Evolutionary conservation across 2,888 invertebrate species (phyloP).

Genomic region (Ellobium chinense): DNA sequence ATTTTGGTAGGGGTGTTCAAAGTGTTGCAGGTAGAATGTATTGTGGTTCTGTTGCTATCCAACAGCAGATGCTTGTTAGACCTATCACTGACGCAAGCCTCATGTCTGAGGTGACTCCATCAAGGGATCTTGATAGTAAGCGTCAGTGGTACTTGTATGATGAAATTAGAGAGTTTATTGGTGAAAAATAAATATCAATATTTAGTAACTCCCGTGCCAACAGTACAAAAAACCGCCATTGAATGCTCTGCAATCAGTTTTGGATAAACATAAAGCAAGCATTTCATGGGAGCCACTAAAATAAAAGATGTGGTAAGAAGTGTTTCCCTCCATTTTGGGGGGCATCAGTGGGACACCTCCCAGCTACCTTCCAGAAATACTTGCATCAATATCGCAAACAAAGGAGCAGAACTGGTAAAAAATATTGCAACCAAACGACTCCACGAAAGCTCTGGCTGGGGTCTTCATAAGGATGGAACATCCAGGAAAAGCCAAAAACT

Average conservation of each 20-base stretch:
- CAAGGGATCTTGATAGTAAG: background rate
- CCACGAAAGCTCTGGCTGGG: background rate
- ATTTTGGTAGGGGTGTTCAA: background rate
- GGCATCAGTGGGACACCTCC: background rate
- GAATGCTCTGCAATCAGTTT: too few relatives aligned
- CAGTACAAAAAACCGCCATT: too few relatives aligned
- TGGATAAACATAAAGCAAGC: too few relatives aligned
- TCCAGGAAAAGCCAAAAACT: background rate
- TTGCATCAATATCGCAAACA: background rate
- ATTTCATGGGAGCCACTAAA: too few relatives aligned
- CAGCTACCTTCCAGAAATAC: background rate
- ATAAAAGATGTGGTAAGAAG: background rate
- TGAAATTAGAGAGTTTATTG: constrained; percentile 28
- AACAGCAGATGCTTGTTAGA: too few relatives aligned
- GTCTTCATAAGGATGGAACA: background rate
- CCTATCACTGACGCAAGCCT: too few relatives aligned
- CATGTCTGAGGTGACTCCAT: too few relatives aligned
- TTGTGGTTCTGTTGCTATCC: too few relatives aligned
- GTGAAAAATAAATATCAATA: too few relatives aligned
- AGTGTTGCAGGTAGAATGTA: too few relatives aligned
- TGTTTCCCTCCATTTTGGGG: background rate
- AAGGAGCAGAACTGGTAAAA: background rate
- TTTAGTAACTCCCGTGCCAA: too few relatives aligned
- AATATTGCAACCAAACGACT: background rate
- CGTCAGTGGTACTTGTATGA: constrained; percentile 15